These are phyloP conservation scores for Myopa tessellatipennis DNA, from an alignment of 2,888 invertebrate genomes.

Conservation along the genomic window DNA sequence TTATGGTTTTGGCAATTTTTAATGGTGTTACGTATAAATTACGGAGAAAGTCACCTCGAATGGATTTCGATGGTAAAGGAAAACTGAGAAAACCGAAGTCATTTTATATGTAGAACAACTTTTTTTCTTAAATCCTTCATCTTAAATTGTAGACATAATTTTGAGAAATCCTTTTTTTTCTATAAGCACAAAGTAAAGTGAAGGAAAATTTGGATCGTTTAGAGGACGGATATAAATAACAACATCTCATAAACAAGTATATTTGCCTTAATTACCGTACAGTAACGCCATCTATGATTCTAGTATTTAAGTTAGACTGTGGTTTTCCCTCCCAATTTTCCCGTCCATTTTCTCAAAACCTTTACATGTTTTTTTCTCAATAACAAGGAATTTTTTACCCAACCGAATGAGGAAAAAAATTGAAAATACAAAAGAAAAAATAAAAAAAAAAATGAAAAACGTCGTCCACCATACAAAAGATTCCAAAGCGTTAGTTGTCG, in stretches of 20 bases:
- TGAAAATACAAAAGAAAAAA: neutral
- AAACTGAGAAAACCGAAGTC: neutral
- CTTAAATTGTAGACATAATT: no score
- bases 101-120: no score
- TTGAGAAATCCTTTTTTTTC: no score
- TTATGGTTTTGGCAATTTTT: conserved; percentile 15
- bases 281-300: no score
- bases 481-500: neutral
- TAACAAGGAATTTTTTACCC: neutral
- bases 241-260: no score
- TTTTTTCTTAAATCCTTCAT: no score
- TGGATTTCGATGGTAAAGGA: neutral
- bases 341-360: neutral
- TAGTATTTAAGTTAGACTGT: no score
- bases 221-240: no score
- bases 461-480: neutral
- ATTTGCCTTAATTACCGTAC: no score
- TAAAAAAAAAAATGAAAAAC: neutral
- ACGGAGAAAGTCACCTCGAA: conserved; percentile 18
- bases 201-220: no score
- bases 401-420: neutral
- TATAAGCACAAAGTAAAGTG: no score
- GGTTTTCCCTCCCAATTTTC: no score
- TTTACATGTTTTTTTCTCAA: neutral
- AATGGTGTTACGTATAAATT: conserved; percentile 13